Evolutionary conservation across 2,113 vertebrate species (phyloP).

Genomic region (Semnornis frantzii): DNA sequence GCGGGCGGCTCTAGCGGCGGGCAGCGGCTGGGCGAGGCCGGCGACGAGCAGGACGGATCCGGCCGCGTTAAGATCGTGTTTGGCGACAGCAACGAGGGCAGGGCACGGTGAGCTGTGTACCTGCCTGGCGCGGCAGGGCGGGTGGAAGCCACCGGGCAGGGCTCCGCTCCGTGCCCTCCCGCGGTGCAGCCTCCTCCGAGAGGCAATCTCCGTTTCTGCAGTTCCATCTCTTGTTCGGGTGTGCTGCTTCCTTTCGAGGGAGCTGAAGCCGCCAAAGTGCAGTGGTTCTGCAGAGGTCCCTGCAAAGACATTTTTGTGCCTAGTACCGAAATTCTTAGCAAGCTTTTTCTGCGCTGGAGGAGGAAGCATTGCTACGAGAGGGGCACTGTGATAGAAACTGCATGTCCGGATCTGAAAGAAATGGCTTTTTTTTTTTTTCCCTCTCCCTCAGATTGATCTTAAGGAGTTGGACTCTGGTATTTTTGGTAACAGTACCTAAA

Average conservation of each 20-base stretch:
- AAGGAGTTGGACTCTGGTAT: no score
- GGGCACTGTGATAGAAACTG: neutral
- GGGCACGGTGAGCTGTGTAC: neutral
- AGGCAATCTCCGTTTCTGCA: neutral
- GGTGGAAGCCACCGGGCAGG: neutral
- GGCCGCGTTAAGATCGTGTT: neutral
- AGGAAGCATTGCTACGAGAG: neutral
- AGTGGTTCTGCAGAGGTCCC: neutral
- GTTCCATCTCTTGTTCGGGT: neutral
- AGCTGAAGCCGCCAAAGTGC: neutral
- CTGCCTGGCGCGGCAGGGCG: neutral
- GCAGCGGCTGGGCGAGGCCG: neutral
- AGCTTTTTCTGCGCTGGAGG: neutral
- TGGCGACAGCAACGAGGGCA: neutral
- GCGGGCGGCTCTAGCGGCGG: neutral
- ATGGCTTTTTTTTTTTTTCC: no score
- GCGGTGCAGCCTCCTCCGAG: neutral
- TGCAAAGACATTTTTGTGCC: neutral
- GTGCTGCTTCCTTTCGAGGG: neutral
- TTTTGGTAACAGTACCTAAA: neutral
- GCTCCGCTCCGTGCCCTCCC: neutral
- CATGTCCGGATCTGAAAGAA: no score
- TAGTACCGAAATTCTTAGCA: constrained; percentile 2
- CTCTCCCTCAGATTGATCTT: no score
- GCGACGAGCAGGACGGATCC: neutral